Evolutionary conservation across 2,797 vertebrate species (phyloP).

Genomic region (Paedocypris micromegethes): DNA sequence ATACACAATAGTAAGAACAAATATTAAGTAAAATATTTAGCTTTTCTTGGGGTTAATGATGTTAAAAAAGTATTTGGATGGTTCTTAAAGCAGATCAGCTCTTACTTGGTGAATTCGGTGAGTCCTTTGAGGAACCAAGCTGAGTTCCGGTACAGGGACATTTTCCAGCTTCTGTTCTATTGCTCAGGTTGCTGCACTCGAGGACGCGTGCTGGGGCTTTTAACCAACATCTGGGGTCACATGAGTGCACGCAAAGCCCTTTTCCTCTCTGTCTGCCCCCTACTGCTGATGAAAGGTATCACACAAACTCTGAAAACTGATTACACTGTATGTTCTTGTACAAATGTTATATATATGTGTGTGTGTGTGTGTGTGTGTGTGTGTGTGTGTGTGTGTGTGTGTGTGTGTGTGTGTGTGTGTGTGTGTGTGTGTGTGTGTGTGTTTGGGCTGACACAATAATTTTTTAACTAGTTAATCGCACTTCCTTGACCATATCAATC

Average conservation of each 20-base stretch:
- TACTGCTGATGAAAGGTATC: slow-evolving; percentile 33
- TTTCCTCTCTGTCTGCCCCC: slow-evolving; percentile 38
- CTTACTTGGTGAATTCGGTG: slow-evolving; percentile 75
- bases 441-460: no score
- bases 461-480: no score
- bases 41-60: neutral
- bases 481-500: no score
- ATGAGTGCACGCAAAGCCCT: slow-evolving; percentile 40
- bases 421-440: no score
- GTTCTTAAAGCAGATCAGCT: slow-evolving; percentile 1
- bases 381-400: no score
- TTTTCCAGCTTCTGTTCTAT: slow-evolving; percentile 38
- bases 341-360: no score
- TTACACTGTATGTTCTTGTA: no score
- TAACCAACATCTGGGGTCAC: slow-evolving; percentile 55
- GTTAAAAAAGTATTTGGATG: neutral
- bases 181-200: slow-evolving; percentile 35
- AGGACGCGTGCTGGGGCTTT: slow-evolving; percentile 45
- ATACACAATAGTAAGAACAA: no score
- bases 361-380: no score
- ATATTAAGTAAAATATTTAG: no score
- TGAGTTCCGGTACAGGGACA: slow-evolving; percentile 76
- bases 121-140: slow-evolving; percentile 74
- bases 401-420: no score
- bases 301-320: neutral